A percentile compares a stretch with the other conserved stretches of the same genome.
These are phyloP conservation scores for Coenonympha glycerion DNA, from an alignment of 2,888 invertebrate species.

Conservation along the genomic window DNA sequence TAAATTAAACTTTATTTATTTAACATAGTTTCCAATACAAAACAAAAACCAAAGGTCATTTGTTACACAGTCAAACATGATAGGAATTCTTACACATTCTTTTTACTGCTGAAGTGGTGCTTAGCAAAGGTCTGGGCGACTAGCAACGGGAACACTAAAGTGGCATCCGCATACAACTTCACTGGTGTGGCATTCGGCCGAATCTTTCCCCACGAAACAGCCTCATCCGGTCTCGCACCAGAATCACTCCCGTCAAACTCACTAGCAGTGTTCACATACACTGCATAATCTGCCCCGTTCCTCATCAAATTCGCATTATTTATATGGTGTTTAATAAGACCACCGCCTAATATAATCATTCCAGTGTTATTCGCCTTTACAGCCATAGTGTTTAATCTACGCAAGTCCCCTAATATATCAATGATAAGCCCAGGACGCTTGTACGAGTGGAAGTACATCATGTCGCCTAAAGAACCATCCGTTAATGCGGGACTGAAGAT, in stretches of 20 bases:
- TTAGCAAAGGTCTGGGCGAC: slow-evolving; percentile 98
- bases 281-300: slow-evolving; percentile 96
- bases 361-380: slow-evolving; percentile 95
- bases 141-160: slow-evolving; percentile 93
- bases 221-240: slow-evolving; percentile 98
- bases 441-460: slow-evolving; percentile 99
- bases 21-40: too few species aligned
- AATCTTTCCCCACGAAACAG: slow-evolving; percentile 99
- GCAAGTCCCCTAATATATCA: slow-evolving; percentile 94
- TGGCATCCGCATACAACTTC: slow-evolving; percentile 96
- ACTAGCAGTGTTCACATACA: slow-evolving; percentile 95
- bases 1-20: too few species aligned
- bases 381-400: slow-evolving; percentile 93
- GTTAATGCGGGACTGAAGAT: slow-evolving; percentile 98
- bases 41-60: too few species aligned
- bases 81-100: slow-evolving; percentile 66
- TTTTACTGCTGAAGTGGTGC: slow-evolving; percentile 73
- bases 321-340: slow-evolving; percentile 98
- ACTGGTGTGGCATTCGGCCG: slow-evolving; percentile 90
- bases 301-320: slow-evolving; percentile 99
- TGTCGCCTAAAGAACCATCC: slow-evolving; percentile 97
- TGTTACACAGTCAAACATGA: too few species aligned
- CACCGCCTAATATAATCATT: slow-evolving; percentile 97
- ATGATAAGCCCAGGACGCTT: slow-evolving; percentile 93
- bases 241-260: slow-evolving; percentile 99